These are phyloP conservation scores for Thymallus thymallus DNA, from an alignment of 2,113 vertebrate species.

Conservation along the genomic window DNA sequence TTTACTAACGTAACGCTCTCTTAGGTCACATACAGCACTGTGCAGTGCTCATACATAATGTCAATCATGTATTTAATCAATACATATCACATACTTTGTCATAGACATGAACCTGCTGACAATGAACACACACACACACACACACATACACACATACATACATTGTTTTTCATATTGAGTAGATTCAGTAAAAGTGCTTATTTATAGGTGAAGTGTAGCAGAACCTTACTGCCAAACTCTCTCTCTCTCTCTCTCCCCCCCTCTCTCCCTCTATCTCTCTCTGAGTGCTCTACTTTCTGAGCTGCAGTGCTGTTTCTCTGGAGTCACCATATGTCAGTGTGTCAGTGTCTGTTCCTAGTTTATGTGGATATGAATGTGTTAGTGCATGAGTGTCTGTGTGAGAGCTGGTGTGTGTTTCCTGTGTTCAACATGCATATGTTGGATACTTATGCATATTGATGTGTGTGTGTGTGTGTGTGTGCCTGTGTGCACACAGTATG, in stretches of 20 bases:
- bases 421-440: constrained; percentile 17
- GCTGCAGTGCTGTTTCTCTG: constrained; percentile 74
- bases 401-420: background rate
- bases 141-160: too few relatives aligned
- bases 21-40: background rate
- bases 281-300: constrained; percentile 58
- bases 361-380: background rate
- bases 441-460: constrained; percentile 46
- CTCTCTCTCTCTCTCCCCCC: too few relatives aligned
- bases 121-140: constrained; percentile 1
- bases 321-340: constrained; percentile 62
- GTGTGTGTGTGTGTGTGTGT: background rate
- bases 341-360: constrained; percentile 20
- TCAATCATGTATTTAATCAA: background rate
- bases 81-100: too few relatives aligned
- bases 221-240: too few relatives aligned
- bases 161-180: too few relatives aligned
- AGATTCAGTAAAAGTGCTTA: background rate
- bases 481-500: too few relatives aligned
- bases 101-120: background rate
- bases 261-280: background rate
- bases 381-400: too few relatives aligned
- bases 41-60: background rate
- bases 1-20: too few relatives aligned
- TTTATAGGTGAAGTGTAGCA: constrained; percentile 16